Evolutionary conservation across 2,888 invertebrate species (phyloP).

Genomic region (Leptopterna dolabrata): DNA sequence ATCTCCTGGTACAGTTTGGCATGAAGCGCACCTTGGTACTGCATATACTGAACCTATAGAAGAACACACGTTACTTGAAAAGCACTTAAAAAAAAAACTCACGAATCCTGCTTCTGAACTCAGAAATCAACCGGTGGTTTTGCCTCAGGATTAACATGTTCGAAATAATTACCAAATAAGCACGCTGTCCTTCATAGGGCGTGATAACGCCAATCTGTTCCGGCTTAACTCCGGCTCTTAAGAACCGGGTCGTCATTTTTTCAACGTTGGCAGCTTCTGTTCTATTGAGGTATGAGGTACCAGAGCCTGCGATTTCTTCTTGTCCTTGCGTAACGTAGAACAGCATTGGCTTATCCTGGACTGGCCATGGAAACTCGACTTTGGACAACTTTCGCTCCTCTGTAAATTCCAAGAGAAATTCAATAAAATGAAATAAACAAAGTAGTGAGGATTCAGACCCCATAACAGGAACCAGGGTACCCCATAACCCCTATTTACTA

Average conservation of each 20-base stretch:
- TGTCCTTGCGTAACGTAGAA: constrained; percentile 98
- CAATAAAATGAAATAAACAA: neutral
- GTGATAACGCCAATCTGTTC: constrained; percentile 99
- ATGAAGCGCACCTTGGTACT: constrained; percentile 96
- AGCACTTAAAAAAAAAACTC: neutral
- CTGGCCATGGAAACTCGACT: constrained; percentile 98
- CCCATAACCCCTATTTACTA: no score
- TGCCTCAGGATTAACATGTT: neutral
- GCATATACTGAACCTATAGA: constrained; percentile 88
- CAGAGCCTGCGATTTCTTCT: constrained; percentile 98
- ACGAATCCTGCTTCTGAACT: neutral
- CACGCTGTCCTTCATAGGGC: constrained; percentile 98
- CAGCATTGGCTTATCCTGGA: constrained; percentile 96
- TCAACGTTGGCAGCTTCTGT: constrained; percentile 99
- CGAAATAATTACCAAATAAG: constrained; percentile 78
- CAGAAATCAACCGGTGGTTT: neutral
- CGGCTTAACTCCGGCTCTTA: constrained; percentile 94
- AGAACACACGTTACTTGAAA: neutral
- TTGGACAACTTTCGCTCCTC: constrained; percentile 90
- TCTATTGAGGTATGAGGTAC: constrained; percentile 97
- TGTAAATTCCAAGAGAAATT: constrained; percentile 61
- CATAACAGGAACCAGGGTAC: no score
- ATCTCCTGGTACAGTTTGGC: constrained; percentile 98
- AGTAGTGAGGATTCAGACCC: no score
- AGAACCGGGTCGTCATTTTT: constrained; percentile 94